Conservation (phyloP, 2,888 invertebrate genomes). For the Bugulina stolonifera region DNA sequence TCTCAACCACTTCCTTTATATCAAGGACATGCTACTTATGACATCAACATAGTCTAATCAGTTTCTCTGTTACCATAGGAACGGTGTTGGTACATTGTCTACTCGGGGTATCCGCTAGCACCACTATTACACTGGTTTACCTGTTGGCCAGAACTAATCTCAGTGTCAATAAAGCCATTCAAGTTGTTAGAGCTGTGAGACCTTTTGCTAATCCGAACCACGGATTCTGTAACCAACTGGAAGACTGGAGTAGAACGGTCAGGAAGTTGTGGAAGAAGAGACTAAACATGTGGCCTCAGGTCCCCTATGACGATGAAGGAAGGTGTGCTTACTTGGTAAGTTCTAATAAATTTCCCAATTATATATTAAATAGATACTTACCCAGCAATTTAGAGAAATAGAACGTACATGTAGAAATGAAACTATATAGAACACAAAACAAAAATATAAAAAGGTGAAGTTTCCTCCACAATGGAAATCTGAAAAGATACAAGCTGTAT, state of each 20-base stretch:
- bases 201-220: slow-evolving; percentile 9
- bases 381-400: too few relatives aligned
- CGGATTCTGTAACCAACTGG: slow-evolving; percentile 2
- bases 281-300: neutral
- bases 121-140: neutral
- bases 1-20: too few relatives aligned
- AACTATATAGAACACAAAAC: too few relatives aligned
- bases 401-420: too few relatives aligned
- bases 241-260: neutral
- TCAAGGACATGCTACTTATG: too few relatives aligned
- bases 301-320: neutral
- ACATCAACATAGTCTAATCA: too few relatives aligned
- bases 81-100: slow-evolving; percentile 2
- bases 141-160: neutral
- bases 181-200: neutral
- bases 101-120: neutral
- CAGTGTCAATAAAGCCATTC: neutral
- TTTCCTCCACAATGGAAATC: too few relatives aligned
- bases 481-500: too few relatives aligned
- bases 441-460: too few relatives aligned
- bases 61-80: neutral
- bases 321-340: neutral
- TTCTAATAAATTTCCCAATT: too few relatives aligned
- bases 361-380: too few relatives aligned
- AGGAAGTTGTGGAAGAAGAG: neutral